phyloP scores from a whole-genome alignment of 2,888 invertebrate species.

The Drosophila yooni region DNA sequence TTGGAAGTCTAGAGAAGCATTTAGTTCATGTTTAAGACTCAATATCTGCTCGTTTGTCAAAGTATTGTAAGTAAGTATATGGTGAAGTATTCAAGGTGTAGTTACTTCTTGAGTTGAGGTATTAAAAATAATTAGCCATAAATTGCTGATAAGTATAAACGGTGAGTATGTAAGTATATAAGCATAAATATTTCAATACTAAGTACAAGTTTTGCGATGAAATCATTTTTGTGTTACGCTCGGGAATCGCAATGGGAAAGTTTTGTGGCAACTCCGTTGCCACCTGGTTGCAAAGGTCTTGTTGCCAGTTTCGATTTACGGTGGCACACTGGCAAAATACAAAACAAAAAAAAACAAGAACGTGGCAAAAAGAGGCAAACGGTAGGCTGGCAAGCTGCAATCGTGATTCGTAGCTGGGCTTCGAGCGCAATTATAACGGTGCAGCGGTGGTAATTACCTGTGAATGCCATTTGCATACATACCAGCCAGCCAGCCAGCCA shows the following conservation, averaged over 20 bases:
- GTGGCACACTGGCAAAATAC: conserved; percentile 11
- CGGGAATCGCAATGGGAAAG: conserved; percentile 62
- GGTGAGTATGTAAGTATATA: neutral
- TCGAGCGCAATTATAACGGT: conserved; percentile 83
- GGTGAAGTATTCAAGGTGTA: too few relatives aligned
- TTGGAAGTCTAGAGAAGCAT: neutral
- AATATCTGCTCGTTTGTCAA: too few relatives aligned
- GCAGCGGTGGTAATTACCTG: conserved; percentile 82
- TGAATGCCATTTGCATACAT: conserved; percentile 82
- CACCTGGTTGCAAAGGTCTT: conserved; percentile 44
- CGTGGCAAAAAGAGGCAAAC: conserved; percentile 18
- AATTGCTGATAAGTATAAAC: conserved; percentile 10
- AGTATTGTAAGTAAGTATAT: neutral
- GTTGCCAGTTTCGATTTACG: conserved; percentile 71
- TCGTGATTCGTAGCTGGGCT: conserved; percentile 82
- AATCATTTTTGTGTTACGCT: conserved; percentile 48
- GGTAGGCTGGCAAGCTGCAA: conserved; percentile 54
- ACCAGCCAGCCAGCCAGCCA: conserved; percentile 21
- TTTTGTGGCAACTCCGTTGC: conserved; percentile 46
- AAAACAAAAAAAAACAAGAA: conserved; percentile 10
- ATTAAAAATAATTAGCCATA: conserved; percentile 16
- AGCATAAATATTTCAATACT: conserved; percentile 23
- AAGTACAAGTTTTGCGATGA: conserved; percentile 37
- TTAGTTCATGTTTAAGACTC: neutral
- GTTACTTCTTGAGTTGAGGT: conserved; percentile 3